Evolutionary conservation across 1,140 invertebrate species (phyloP).

Genomic region (Bradynema listronoti): DNA sequence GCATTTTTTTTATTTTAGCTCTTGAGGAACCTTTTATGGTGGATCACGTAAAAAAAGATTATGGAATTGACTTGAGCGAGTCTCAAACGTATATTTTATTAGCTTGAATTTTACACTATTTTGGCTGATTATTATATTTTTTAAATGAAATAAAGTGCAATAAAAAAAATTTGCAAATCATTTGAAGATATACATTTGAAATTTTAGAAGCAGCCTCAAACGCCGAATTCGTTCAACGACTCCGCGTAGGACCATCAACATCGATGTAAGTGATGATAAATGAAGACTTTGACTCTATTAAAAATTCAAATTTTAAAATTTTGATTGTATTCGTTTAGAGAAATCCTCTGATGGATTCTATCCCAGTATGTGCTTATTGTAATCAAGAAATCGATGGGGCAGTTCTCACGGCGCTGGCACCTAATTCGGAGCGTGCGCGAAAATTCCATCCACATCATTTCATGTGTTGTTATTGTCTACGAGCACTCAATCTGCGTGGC

Average conservation of each 20-base stretch:
- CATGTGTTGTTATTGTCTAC: slow-evolving; percentile 56
- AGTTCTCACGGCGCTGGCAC: slow-evolving; percentile 51
- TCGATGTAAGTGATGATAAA: slow-evolving; percentile 35
- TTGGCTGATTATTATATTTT: no score
- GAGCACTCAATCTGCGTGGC: slow-evolving; percentile 54
- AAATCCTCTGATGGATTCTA: slow-evolving; percentile 28
- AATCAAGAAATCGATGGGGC: slow-evolving; percentile 55
- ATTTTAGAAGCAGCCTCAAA: slow-evolving; percentile 47
- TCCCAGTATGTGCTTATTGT: slow-evolving; percentile 54
- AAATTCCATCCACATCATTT: slow-evolving; percentile 56
- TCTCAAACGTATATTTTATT: slow-evolving; percentile 43
- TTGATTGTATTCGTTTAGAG: slow-evolving; percentile 31
- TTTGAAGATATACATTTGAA: no score
- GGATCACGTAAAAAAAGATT: slow-evolving; percentile 52
- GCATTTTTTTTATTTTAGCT: slow-evolving; percentile 27
- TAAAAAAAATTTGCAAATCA: no score
- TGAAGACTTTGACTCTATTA: background rate
- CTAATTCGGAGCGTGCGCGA: slow-evolving; percentile 51
- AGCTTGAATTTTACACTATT: background rate
- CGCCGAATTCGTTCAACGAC: slow-evolving; percentile 53
- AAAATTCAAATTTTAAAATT: slow-evolving; percentile 7
- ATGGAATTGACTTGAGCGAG: slow-evolving; percentile 54
- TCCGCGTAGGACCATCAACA: slow-evolving; percentile 52
- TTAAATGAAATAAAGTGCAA: no score
- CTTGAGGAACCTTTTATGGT: slow-evolving; percentile 48